Percentiles rank a stretch among this genome's conserved stretches.
Conservation (phyloP, 2,797 vertebrate species). For the Premnoplex brunnescens region DNA sequence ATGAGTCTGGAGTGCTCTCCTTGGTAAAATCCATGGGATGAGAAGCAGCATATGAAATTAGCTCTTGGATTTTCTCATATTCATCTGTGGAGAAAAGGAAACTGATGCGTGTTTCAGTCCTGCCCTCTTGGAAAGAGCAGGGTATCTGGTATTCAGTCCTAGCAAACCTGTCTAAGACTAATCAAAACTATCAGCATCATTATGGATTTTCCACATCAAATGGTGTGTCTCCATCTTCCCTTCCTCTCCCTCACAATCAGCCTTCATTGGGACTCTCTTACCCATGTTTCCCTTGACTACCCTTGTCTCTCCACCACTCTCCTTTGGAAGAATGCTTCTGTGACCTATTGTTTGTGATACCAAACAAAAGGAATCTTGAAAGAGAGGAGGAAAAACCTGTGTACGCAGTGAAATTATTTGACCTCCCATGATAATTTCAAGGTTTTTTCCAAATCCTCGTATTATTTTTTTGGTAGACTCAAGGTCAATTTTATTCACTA, state of each 20-base stretch:
- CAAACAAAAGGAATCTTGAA: neutral
- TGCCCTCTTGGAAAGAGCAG: neutral
- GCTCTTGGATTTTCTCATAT: neutral
- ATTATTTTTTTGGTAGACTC: neutral
- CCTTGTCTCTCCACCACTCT: neutral
- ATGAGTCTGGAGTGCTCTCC: neutral
- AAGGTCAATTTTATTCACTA: neutral
- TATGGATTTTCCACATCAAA: neutral
- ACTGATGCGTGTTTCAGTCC: neutral
- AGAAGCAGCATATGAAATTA: neutral
- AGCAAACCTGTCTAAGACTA: neutral
- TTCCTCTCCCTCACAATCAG: neutral
- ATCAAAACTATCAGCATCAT: neutral
- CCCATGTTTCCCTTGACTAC: neutral
- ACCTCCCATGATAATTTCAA: neutral
- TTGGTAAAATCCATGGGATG: neutral
- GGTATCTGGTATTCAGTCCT: neutral
- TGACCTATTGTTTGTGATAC: neutral
- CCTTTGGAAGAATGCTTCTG: neutral
- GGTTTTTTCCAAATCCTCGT: neutral
- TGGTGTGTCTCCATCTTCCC: neutral
- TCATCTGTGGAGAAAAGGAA: neutral
- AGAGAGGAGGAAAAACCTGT: neutral
- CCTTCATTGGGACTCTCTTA: neutral
- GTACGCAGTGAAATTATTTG: neutral